phyloP scores from a whole-genome alignment of 2,113 vertebrate species.

The Pteronura brasiliensis region DNA sequence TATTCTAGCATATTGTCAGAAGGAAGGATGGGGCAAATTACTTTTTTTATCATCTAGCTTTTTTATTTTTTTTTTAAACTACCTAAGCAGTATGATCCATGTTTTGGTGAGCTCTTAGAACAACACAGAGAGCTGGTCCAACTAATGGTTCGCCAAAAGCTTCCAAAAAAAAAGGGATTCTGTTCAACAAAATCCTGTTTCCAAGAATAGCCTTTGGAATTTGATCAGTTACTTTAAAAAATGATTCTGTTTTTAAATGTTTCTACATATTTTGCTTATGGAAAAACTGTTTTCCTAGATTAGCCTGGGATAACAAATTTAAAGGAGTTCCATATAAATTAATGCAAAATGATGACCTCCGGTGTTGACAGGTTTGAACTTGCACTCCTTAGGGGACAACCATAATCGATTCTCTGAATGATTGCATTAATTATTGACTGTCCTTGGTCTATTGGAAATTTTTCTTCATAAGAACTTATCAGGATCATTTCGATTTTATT shows the following conservation, averaged over 20 bases:
- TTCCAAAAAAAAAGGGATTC: slow-evolving; percentile 76
- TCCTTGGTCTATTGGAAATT: slow-evolving; percentile 46
- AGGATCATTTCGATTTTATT: slow-evolving; percentile 54
- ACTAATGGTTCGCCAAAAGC: slow-evolving; percentile 83
- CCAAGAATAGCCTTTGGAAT: slow-evolving; percentile 70
- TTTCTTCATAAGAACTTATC: slow-evolving; percentile 58
- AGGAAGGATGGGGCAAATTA: slow-evolving; percentile 98
- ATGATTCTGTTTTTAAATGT: slow-evolving; percentile 75
- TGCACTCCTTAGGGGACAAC: slow-evolving; percentile 80
- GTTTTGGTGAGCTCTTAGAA: slow-evolving; percentile 97
- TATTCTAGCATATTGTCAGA: slow-evolving; percentile 97
- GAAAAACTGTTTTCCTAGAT: slow-evolving; percentile 84
- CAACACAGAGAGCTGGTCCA: slow-evolving; percentile 70
- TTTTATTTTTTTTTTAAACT: slow-evolving; percentile 89
- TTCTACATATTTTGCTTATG: slow-evolving; percentile 82
- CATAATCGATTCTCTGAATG: neutral
- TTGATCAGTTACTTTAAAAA: slow-evolving; percentile 68
- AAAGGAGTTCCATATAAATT: slow-evolving; percentile 73
- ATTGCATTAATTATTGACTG: slow-evolving; percentile 14
- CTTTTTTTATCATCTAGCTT: slow-evolving; percentile 97
- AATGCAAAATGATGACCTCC: slow-evolving; percentile 69
- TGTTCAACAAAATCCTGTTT: slow-evolving; percentile 73
- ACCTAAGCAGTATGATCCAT: slow-evolving; percentile 99
- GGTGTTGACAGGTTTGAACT: slow-evolving; percentile 74
- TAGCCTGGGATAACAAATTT: slow-evolving; percentile 79